Evolutionary conservation across 2,888 invertebrate genomes (phyloP), one percentile per base, ranked within the genome.

Genomic region (Uloborus plumipes): DNA sequence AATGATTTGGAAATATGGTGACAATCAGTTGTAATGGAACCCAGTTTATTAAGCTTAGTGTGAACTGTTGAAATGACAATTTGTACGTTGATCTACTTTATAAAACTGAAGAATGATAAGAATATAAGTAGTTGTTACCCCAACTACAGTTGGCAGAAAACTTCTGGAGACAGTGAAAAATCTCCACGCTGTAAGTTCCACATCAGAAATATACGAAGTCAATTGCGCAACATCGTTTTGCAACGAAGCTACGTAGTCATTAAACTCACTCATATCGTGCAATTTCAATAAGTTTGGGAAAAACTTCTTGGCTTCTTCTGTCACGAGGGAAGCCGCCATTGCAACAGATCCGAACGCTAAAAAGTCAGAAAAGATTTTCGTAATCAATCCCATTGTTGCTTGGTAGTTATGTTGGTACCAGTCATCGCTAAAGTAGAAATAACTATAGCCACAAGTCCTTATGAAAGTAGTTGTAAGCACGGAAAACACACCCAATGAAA

Each of bases 161-260:
- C 64, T 74, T 55, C 80, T 20, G 11, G 80, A 74, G 7, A 80
- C 74, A 0, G 74, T 80, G 55, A 80, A 80, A 18, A 80, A 74
- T 31, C 74, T 80, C 80, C 80, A 80, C 0, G 80, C 80, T 4
- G 80, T 80, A 1, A 80, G 47, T 39, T 80, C 74, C 15, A 80
- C 80, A 58, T 80, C 58, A 3, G 64, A 74, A 13, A 70, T 20
- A n/a, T 64, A 70, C 13, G 58, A 64, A 16, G 74, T 73, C 64
- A 80, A 26, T 14, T 22, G 31, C 1, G 74, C 69, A 1, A 70
- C 69, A 15, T 80, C 80, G 20, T 55, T 70, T 47, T 80, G 80
- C n/a, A 80, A n/a, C 14, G 39, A 47, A 13, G 69, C 20, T 59
- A n/a, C 55, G 13, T 70, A 26, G 26, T 69, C 61, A 11, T 64